phyloP scores from a whole-genome alignment of 2,797 vertebrate species.

The Enteromius treurensis region DNA sequence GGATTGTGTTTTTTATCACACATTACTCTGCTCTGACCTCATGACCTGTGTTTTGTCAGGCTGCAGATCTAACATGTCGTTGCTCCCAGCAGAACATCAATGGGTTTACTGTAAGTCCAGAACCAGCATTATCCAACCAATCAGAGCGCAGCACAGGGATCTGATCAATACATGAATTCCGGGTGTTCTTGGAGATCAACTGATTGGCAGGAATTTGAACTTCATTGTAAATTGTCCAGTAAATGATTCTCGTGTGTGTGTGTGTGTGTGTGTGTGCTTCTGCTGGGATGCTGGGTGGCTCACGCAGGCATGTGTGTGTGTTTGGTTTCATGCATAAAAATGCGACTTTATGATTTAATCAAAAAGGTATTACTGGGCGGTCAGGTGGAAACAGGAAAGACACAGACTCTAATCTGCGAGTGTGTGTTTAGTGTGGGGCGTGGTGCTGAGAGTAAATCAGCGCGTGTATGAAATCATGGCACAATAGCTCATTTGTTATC shows the following conservation, averaged over 20 bases:
- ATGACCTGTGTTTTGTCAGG: conserved; percentile 49
- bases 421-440: conserved; percentile 30
- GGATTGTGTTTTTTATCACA: neutral
- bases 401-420: conserved; percentile 31
- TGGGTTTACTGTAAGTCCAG: conserved; percentile 51
- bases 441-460: conserved; percentile 34
- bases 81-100: conserved; percentile 39
- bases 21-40: conserved; percentile 6
- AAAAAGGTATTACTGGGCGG: conserved; percentile 39
- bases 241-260: neutral
- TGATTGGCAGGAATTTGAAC: neutral
- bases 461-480: conserved; percentile 34
- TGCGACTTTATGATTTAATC: conserved; percentile 49
- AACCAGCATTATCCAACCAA: conserved; percentile 15
- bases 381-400: conserved; percentile 52
- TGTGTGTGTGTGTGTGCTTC: neutral
- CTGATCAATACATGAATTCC: neutral
- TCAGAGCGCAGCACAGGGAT: conserved; percentile 30
- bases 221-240: neutral
- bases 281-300: conserved; percentile 24
- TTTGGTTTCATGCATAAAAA: conserved; percentile 26
- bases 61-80: conserved; percentile 31
- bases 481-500: conserved; percentile 44
- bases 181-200: neutral
- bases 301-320: neutral